phyloP scores from a whole-genome alignment of 2,113 vertebrate species.

The Erpornis zantholeuca region DNA sequence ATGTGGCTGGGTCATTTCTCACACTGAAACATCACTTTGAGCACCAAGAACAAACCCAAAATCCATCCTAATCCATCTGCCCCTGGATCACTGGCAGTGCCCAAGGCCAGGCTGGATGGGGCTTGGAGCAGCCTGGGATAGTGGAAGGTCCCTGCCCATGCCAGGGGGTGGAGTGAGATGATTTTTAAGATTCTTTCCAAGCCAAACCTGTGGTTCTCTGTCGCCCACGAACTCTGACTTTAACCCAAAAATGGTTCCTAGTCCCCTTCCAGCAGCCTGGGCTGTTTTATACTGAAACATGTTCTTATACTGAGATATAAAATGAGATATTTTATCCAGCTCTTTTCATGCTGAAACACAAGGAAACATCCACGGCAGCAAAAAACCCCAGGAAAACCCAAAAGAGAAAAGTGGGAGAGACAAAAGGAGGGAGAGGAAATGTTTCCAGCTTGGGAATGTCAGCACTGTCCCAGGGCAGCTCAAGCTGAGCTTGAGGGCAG shows the following conservation, averaged over 20 bases:
- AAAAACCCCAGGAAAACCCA: background rate
- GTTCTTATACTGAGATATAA: background rate
- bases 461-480: background rate
- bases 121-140: background rate
- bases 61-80: background rate
- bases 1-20: background rate
- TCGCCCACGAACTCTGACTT: background rate
- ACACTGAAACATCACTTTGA: background rate
- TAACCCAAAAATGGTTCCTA: background rate
- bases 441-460: background rate
- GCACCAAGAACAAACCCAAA: background rate
- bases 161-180: background rate
- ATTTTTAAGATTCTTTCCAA: background rate
- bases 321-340: background rate
- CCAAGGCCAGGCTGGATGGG: rapidly evolving
- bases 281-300: background rate
- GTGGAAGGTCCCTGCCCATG: background rate
- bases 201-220: background rate
- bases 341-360: background rate
- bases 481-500: background rate
- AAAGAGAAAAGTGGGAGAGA: background rate
- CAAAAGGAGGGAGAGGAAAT: background rate
- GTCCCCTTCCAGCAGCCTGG: background rate
- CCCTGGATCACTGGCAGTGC: background rate
- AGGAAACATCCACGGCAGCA: background rate